Conservation (phyloP, 2,797 vertebrate species). For the Rhinogobio ventralis region DNA sequence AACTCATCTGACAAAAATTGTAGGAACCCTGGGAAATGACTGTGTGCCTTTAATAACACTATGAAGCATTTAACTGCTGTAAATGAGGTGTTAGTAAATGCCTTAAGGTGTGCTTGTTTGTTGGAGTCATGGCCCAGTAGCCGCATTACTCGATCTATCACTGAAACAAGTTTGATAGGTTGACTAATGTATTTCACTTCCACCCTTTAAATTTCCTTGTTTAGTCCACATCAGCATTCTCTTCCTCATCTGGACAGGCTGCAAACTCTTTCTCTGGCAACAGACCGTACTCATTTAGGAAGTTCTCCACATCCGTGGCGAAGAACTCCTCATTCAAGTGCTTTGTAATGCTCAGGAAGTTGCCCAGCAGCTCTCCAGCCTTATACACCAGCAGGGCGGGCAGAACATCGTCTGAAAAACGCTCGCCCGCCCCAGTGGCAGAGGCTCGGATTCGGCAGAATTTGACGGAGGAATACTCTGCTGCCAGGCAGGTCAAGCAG, state of each 20-base stretch:
- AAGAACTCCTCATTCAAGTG: slow-evolving; percentile 93
- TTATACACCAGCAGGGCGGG: slow-evolving; percentile 94
- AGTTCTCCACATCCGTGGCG: slow-evolving; percentile 91
- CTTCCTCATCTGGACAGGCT: slow-evolving; percentile 72
- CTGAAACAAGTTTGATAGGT: slow-evolving; percentile 4
- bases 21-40: not conserved
- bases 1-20: not conserved
- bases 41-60: not conserved
- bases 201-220: not conserved
- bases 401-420: slow-evolving; percentile 89
- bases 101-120: not conserved
- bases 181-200: not conserved
- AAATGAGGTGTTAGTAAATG: not conserved
- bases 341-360: slow-evolving; percentile 89
- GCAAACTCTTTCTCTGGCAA: slow-evolving; percentile 89
- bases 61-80: not conserved
- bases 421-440: slow-evolving; percentile 87
- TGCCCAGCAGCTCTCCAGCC: slow-evolving; percentile 93
- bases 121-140: not conserved
- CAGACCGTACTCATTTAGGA: slow-evolving; percentile 94
- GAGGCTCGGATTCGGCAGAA: slow-evolving; percentile 96
- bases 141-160: slow-evolving; percentile 17
- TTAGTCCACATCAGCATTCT: slow-evolving; percentile 75
- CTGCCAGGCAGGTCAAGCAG: slow-evolving; percentile 88
- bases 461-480: slow-evolving; percentile 88